Evolutionary conservation across 2,888 invertebrate genomes (phyloP).

Genomic region (Empis stercorea): DNA sequence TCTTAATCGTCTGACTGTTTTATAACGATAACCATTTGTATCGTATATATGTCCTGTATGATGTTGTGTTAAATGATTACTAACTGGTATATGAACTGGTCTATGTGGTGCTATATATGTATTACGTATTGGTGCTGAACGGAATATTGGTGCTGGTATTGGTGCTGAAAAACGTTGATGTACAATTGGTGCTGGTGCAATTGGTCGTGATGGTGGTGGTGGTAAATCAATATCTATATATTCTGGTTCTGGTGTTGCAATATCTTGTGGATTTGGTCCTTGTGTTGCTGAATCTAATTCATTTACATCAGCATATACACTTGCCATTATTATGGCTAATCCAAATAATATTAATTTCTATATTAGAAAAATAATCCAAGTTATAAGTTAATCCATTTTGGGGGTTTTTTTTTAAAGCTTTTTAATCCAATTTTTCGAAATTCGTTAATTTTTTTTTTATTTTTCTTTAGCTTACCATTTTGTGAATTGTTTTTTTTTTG

Average conservation of each 20-base stretch:
- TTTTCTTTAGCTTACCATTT: no score
- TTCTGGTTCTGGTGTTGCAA: slow-evolving; percentile 34
- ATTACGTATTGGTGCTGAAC: not conserved
- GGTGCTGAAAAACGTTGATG: not conserved
- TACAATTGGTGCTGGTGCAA: slow-evolving; percentile 13
- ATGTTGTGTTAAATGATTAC: not conserved
- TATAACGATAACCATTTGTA: not conserved
- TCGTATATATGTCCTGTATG: not conserved
- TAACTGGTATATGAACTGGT: not conserved
- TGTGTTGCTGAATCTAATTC: slow-evolving; percentile 30
- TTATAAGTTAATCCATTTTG: no score
- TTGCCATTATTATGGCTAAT: slow-evolving; percentile 23
- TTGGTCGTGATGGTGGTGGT: slow-evolving; percentile 20
- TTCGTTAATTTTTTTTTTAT: no score
- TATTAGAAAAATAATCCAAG: not conserved
- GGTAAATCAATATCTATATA: slow-evolving; percentile 32
- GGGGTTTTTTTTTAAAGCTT: no score
- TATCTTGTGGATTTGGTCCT: slow-evolving; percentile 35
- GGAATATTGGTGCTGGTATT: not conserved
- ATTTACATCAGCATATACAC: slow-evolving; percentile 17
- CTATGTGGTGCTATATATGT: not conserved
- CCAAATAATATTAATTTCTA: not conserved
- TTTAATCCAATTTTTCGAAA: no score
- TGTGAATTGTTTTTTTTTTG: no score
- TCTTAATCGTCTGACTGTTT: not conserved